Conservation (phyloP, 2,113 vertebrate genomes). For the Pseudonaja textilis region DNA sequence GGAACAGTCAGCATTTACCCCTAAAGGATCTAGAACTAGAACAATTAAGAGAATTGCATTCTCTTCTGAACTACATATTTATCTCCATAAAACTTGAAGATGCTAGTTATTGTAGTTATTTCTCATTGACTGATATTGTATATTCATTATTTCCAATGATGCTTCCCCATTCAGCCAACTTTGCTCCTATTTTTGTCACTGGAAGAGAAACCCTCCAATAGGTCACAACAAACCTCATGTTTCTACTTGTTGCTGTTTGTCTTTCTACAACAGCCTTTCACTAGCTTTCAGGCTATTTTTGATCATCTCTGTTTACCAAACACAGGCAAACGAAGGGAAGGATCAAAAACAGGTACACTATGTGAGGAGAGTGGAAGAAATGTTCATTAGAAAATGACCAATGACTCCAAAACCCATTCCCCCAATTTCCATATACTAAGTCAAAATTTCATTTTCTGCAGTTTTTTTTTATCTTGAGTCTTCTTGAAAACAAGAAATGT, state of each 20-base stretch:
- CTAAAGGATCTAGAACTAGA: accelerated
- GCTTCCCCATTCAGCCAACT: background rate
- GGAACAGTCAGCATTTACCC: background rate
- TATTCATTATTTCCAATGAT: background rate
- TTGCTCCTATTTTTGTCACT: background rate
- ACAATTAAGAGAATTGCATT: background rate
- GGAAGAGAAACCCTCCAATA: background rate
- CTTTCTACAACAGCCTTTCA: background rate
- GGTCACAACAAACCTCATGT: background rate
- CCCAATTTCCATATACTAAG: background rate
- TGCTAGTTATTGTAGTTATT: background rate
- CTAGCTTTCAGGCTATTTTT: background rate
- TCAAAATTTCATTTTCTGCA: background rate
- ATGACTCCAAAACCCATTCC: background rate
- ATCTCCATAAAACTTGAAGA: background rate
- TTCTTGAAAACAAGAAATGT: background rate
- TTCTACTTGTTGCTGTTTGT: background rate
- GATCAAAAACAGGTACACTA: background rate
- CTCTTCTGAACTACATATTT: background rate
- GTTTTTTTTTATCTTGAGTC: background rate
- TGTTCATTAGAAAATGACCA: background rate
- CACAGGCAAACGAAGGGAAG: background rate
- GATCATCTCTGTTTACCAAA: background rate
- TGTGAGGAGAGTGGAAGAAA: background rate
- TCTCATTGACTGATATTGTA: background rate